Percentiles rank a stretch among this genome's conserved stretches.
These are phyloP conservation scores for Cyrtorhinus lividipennis DNA, from an alignment of 1,140 invertebrate species.

Conservation along the genomic window DNA sequence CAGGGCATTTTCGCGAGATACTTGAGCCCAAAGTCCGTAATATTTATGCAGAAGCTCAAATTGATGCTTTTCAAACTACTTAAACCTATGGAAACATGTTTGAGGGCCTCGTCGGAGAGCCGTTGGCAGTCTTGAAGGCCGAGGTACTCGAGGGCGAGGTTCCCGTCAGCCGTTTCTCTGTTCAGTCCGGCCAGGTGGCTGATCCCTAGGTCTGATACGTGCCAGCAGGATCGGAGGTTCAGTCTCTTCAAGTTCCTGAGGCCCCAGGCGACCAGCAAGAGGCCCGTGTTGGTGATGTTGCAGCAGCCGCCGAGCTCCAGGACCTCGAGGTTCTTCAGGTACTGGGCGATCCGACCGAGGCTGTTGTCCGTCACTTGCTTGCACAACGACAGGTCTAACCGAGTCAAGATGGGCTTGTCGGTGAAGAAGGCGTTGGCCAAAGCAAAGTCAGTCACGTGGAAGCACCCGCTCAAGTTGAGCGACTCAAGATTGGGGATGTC, in stretches of 20 bases:
- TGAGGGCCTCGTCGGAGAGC: slow-evolving; percentile 76
- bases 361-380: slow-evolving; percentile 85
- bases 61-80: slow-evolving; percentile 71
- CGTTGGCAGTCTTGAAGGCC: slow-evolving; percentile 89
- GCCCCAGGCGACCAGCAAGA: slow-evolving; percentile 72
- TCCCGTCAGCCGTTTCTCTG: slow-evolving; percentile 46
- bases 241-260: slow-evolving; percentile 65
- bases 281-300: slow-evolving; percentile 74
- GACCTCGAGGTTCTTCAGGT: slow-evolving; percentile 71
- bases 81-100: slow-evolving; percentile 65
- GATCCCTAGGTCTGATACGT: slow-evolving; percentile 79
- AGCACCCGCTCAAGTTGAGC: slow-evolving; percentile 82
- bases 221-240: slow-evolving; percentile 81
- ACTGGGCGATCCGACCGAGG: slow-evolving; percentile 65
- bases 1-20: slow-evolving; percentile 70
- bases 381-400: slow-evolving; percentile 78
- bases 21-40: slow-evolving; percentile 80
- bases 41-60: slow-evolving; percentile 82
- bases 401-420: slow-evolving; percentile 54
- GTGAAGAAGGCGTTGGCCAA: slow-evolving; percentile 62
- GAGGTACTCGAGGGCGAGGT: slow-evolving; percentile 55
- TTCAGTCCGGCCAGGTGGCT: slow-evolving; percentile 66
- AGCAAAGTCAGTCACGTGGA: slow-evolving; percentile 72
- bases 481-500: slow-evolving; percentile 75
- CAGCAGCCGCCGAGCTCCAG: slow-evolving; percentile 81